phyloP scores from a whole-genome alignment of 2,113 vertebrate genomes.

The Myiagra hebetior region DNA sequence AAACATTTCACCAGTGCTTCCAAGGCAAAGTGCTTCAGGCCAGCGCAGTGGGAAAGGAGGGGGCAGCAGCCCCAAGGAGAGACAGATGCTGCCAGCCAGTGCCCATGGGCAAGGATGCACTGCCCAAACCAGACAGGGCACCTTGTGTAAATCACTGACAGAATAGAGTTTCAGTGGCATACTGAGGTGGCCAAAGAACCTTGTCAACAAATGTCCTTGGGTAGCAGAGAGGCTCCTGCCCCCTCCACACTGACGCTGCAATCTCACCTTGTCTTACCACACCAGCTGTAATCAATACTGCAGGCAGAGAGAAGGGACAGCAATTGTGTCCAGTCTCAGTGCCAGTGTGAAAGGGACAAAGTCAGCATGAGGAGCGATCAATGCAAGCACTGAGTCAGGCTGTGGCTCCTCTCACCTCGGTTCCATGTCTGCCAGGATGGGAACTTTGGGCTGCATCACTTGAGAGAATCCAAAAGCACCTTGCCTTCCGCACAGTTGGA shows the following conservation, averaged over 20 bases:
- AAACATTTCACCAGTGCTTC: neutral
- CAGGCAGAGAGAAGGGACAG: neutral
- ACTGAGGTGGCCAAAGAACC: neutral
- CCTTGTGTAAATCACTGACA: neutral
- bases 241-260: neutral
- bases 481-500: neutral
- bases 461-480: neutral
- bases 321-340: neutral
- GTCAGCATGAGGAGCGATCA: neutral
- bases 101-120: neutral
- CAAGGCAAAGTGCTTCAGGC: neutral
- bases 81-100: rapidly evolving
- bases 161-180: neutral
- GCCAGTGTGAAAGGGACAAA: neutral
- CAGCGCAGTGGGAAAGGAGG: neutral
- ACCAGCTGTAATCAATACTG: neutral
- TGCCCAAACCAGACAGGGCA: neutral
- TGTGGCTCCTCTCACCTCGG: neutral
- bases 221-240: neutral
- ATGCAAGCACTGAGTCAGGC: neutral
- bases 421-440: neutral
- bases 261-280: neutral
- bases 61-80: neutral
- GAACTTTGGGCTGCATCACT: neutral
- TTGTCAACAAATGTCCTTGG: rapidly evolving